These are phyloP conservation scores for Pollicipes pollicipes DNA, from an alignment of 1,140 invertebrate genomes.

Conservation along the genomic window DNA sequence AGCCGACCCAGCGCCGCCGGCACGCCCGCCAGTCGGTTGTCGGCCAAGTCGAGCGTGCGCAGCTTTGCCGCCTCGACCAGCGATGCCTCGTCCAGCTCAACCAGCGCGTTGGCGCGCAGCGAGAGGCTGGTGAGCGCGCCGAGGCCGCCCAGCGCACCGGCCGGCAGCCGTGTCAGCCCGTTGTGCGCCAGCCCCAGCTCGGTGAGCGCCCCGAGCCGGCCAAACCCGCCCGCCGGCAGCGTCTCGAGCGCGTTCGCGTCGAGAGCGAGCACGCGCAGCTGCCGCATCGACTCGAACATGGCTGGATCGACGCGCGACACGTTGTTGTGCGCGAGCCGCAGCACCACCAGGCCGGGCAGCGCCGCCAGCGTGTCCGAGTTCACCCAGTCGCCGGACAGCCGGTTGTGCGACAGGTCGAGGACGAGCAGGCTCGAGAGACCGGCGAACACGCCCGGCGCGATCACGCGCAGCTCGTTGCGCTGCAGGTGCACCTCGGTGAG, in stretches of 20 bases:
- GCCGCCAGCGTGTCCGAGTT: slow-evolving; percentile 62
- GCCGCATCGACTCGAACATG: slow-evolving; percentile 70
- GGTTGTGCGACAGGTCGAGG: slow-evolving; percentile 67
- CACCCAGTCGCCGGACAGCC: slow-evolving; percentile 53
- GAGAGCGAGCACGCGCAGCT: slow-evolving; percentile 68
- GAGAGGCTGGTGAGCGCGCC: slow-evolving; percentile 65
- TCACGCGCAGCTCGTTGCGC: slow-evolving; percentile 47
- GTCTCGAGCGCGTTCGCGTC: slow-evolving; percentile 49
- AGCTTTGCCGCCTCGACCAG: slow-evolving; percentile 22
- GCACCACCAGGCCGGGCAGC: slow-evolving; percentile 57
- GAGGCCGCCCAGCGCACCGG: slow-evolving; percentile 62
- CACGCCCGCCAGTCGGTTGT: slow-evolving; percentile 18
- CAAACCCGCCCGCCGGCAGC: slow-evolving; percentile 43
- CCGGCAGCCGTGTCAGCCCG: slow-evolving; percentile 54
- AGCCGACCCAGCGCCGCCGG: slow-evolving; percentile 19
- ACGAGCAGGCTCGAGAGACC: slow-evolving; percentile 53
- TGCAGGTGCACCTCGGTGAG: slow-evolving; percentile 56
- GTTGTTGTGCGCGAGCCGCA: slow-evolving; percentile 73
- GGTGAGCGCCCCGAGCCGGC: slow-evolving; percentile 67
- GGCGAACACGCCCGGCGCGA: slow-evolving; percentile 50
- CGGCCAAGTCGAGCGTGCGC: slow-evolving; percentile 22
- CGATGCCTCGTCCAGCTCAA: slow-evolving; percentile 19
- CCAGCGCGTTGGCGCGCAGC: slow-evolving; percentile 53
- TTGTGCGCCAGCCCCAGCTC: slow-evolving; percentile 70
- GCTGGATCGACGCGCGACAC: slow-evolving; percentile 61